Evolutionary conservation across 2,113 vertebrate species (phyloP).

Genomic region (Gobius niger): DNA sequence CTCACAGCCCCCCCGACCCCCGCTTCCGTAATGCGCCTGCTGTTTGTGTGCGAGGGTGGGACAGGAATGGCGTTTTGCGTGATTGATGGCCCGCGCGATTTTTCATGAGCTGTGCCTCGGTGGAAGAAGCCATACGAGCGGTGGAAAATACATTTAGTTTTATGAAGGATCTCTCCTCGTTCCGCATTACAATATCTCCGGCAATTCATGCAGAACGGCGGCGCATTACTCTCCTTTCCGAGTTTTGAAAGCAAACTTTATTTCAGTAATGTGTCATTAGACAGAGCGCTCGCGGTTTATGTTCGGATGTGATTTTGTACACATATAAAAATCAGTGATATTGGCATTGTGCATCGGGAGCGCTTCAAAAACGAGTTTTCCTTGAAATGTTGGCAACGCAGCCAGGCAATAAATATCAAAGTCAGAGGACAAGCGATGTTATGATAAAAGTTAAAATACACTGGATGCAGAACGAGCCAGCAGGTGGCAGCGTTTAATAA

Average conservation of each 20-base stretch:
- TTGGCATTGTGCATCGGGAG: not conserved
- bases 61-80: not conserved
- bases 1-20: not conserved
- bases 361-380: not conserved
- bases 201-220: not conserved
- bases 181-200: not conserved
- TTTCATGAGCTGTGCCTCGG: not conserved
- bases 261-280: slow-evolving; percentile 1
- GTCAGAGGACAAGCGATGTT: too few species aligned
- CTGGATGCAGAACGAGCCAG: too few species aligned
- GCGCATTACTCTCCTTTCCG: not conserved
- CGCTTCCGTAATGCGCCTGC: not conserved
- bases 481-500: too few species aligned
- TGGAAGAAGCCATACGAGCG: not conserved
- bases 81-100: not conserved
- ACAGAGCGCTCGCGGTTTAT: not conserved
- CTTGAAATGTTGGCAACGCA: too few species aligned
- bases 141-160: not conserved
- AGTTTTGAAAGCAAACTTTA: slow-evolving; percentile 4
- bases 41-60: not conserved
- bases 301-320: not conserved
- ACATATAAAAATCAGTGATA: not conserved
- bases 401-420: too few species aligned
- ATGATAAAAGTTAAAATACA: too few species aligned
- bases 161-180: not conserved